phyloP scores from a whole-genome alignment of 2,888 invertebrate genomes.

The Sarcophaga rosellei region DNA sequence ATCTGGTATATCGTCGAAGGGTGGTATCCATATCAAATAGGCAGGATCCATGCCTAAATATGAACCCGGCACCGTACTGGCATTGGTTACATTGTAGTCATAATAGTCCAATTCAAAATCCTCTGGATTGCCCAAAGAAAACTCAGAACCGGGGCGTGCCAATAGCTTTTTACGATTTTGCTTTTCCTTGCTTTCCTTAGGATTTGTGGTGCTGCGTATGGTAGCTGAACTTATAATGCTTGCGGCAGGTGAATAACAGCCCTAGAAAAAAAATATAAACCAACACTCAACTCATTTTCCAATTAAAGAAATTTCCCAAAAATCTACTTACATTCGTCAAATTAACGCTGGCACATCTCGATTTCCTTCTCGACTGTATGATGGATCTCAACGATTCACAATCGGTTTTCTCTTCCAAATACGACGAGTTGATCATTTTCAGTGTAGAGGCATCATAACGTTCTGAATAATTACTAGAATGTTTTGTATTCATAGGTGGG shows the following conservation, averaged over 20 bases:
- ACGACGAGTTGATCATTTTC: slow-evolving; percentile 75
- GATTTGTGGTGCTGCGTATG: slow-evolving; percentile 86
- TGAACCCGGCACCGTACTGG: slow-evolving; percentile 91
- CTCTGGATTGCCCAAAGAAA: slow-evolving; percentile 87
- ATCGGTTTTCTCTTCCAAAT: slow-evolving; percentile 75
- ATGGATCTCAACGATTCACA: slow-evolving; percentile 75
- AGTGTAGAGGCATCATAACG: slow-evolving; percentile 77
- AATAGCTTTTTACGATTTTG: slow-evolving; percentile 87
- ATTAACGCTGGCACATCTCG: slow-evolving; percentile 75
- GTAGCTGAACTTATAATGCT: slow-evolving; percentile 86
- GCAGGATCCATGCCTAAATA: slow-evolving; percentile 95
- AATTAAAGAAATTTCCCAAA: neutral
- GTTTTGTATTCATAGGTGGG: slow-evolving; percentile 75
- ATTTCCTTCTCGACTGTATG: slow-evolving; percentile 72
- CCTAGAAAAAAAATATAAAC: slow-evolving; percentile 80
- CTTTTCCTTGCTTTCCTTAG: slow-evolving; percentile 90
- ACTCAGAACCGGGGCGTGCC: slow-evolving; percentile 87
- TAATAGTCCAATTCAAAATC: slow-evolving; percentile 94
- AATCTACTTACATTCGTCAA: slow-evolving; percentile 77
- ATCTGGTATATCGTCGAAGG: slow-evolving; percentile 89
- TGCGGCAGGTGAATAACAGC: slow-evolving; percentile 87
- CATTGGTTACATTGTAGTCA: slow-evolving; percentile 93
- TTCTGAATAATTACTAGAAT: slow-evolving; percentile 78
- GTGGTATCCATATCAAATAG: slow-evolving; percentile 93
- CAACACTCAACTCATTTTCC: neutral